A percentile compares a stretch with the other conserved stretches of the same genome.
These are phyloP conservation scores for Boloria selene DNA, from an alignment of 2,888 invertebrate genomes.

Conservation along the genomic window DNA sequence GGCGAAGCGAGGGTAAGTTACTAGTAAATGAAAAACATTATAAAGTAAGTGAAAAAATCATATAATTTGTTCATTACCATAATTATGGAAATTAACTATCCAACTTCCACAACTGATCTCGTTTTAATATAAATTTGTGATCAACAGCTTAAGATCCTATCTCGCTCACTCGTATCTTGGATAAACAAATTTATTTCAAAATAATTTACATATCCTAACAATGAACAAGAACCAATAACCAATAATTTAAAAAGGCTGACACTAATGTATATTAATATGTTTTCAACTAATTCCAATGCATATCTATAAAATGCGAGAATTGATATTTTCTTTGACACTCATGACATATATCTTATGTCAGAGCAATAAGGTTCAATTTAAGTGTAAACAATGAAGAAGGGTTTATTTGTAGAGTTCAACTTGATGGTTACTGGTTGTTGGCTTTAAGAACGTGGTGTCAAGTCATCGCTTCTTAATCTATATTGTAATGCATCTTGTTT, in stretches of 20 bases:
- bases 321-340: slow-evolving; percentile 21
- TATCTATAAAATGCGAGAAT: slow-evolving; percentile 51
- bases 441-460: slow-evolving; percentile 67
- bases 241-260: slow-evolving; percentile 72
- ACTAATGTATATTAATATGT: slow-evolving; percentile 76
- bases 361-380: slow-evolving; percentile 39
- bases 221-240: slow-evolving; percentile 70
- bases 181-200: slow-evolving; percentile 56
- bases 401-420: background rate
- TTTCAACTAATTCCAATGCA: slow-evolving; percentile 70
- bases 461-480: slow-evolving; percentile 79
- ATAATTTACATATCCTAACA: slow-evolving; percentile 69
- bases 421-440: slow-evolving; percentile 43
- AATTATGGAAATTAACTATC: slow-evolving; percentile 4
- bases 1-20: too few species aligned
- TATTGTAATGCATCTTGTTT: slow-evolving; percentile 80
- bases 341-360: slow-evolving; percentile 31
- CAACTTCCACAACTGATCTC: slow-evolving; percentile 9
- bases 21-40: background rate
- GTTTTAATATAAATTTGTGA: slow-evolving; percentile 27
- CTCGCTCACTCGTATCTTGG: slow-evolving; percentile 31
- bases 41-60: background rate
- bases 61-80: background rate
- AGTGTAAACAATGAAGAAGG: background rate
- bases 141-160: slow-evolving; percentile 31